Base-by-base conservation (phyloP, 2,797 vertebrate species). In the Eulemur rubriventer region DNA sequence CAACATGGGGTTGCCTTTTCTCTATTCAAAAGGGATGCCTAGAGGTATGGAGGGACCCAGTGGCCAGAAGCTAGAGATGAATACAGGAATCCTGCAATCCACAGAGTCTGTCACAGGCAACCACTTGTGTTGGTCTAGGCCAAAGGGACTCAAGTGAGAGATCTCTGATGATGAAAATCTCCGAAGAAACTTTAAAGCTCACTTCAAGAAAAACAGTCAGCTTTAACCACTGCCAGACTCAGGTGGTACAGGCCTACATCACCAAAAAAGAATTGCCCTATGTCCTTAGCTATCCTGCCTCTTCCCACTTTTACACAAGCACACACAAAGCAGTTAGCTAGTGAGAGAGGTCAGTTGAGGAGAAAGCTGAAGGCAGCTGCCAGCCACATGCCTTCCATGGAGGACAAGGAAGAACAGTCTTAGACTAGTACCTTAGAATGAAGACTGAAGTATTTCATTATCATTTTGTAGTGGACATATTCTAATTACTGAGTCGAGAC, bases 401-500 rank as follows among this genome's bases (percentile, higher is more conserved):
- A 52, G 17, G 12, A 70, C 12, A 14, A 10, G n/a, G 20, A 10
- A 55, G 67, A 61, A 12, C 41, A 41, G 30, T 33, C 75, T 83
- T 73, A 76, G 24, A 76, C 33, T 41, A 52, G 38, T 33, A 75
- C 38, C 46, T 85, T 52, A 79, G 43, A 75, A 82, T 82, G 76
- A 79, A 92, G 22, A 57, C 69, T 48, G 22, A 55, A 81, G n/a
- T 61, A 70, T 88, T 73, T 76, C 43, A 38, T 79, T 88, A 81
- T n/a, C 13, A 9, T 89, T 65, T 82, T 48, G 48, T 30, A 85
- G 41, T 41, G 76, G 73, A 89, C 95, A 81, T 30, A 61, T 87
- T 96, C 33, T 76, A 43, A 61, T 67, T 89, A 69, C 28, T 92
- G 84, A 95, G 78, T 57, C 0, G 52, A 96, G 93, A 73, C 72